phyloP scores from a whole-genome alignment of 2,888 invertebrate species.

The Cerceris rybyensis region DNA sequence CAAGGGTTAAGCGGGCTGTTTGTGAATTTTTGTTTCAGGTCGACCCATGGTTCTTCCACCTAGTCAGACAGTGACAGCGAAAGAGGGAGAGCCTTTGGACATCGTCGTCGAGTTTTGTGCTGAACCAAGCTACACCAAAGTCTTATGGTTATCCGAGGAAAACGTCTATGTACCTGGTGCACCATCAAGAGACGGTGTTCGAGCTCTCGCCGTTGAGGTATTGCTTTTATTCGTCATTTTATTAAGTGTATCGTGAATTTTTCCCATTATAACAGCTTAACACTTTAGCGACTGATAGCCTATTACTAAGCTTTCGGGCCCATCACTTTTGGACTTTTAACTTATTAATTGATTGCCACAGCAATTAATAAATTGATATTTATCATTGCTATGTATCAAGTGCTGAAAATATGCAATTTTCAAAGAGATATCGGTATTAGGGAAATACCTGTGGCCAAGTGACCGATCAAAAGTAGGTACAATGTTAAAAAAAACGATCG shows the following conservation, averaged over 20 bases:
- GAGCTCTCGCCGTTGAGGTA: conserved; percentile 76
- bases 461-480: too few species aligned
- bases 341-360: too few species aligned
- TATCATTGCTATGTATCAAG: too few species aligned
- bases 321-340: too few species aligned
- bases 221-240: too few species aligned
- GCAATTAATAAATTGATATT: too few species aligned
- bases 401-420: too few species aligned
- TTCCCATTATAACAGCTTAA: neutral
- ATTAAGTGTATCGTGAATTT: neutral
- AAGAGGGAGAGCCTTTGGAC: conserved; percentile 87
- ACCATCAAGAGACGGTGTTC: conserved; percentile 80
- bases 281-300: too few species aligned
- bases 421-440: too few species aligned
- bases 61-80: conserved; percentile 87
- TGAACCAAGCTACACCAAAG: conserved; percentile 87
- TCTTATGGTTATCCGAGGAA: conserved; percentile 85
- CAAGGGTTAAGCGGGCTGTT: conserved; percentile 43
- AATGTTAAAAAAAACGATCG: too few species aligned
- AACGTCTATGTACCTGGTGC: conserved; percentile 84
- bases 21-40: conserved; percentile 83
- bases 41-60: conserved; percentile 86
- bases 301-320: too few species aligned
- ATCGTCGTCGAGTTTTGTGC: conserved; percentile 90
- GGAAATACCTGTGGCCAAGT: too few species aligned